Evolutionary conservation across 2,113 vertebrate genomes (phyloP).

Genomic region (Podocnemis expansa): DNA sequence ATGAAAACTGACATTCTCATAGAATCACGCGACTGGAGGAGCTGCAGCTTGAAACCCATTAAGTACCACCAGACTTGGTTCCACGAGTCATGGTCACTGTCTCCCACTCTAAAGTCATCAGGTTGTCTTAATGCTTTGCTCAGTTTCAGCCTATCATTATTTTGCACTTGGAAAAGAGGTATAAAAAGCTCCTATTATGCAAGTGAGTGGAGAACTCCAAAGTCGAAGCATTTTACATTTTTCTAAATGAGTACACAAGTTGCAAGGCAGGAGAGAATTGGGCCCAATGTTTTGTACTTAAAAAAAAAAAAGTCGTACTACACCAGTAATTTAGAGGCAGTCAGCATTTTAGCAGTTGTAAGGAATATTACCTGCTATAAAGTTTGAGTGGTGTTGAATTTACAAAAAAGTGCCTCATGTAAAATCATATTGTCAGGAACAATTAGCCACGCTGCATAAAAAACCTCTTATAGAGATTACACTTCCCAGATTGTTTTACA

Average conservation of each 20-base stretch:
- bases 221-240: background rate
- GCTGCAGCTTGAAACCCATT: background rate
- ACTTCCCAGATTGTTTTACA: constrained; percentile 76
- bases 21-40: background rate
- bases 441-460: constrained; percentile 74
- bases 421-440: constrained; percentile 60
- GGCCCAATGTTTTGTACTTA: background rate
- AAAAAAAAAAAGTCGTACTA: background rate
- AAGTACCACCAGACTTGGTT: background rate
- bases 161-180: background rate
- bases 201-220: fast-evolving
- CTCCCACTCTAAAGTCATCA: background rate
- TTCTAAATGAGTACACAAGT: background rate
- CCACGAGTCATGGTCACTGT: background rate
- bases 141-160: background rate
- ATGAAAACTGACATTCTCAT: background rate
- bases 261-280: background rate
- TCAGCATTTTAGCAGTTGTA: constrained; percentile 44
- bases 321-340: constrained; percentile 39
- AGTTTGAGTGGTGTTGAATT: constrained; percentile 49
- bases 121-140: fast-evolving
- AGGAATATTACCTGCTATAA: constrained; percentile 56
- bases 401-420: constrained; percentile 54
- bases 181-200: background rate
- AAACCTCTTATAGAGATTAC: constrained; percentile 62